phyloP scores from a whole-genome alignment of 2,113 vertebrate species.

The Macroglossus sobrinus region DNA sequence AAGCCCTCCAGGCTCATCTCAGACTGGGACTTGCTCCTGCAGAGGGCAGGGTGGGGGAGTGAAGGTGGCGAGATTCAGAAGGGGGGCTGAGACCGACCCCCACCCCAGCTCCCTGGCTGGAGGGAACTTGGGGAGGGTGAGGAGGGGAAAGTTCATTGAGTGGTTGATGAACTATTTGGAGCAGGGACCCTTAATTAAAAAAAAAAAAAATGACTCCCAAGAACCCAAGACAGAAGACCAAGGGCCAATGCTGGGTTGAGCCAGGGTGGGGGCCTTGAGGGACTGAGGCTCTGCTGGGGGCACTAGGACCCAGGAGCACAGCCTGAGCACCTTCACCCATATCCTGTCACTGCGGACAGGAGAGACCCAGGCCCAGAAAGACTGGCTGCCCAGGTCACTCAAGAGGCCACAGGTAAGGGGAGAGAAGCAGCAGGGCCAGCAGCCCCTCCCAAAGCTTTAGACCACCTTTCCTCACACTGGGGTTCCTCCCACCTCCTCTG shows the following conservation, averaged over 20 bases:
- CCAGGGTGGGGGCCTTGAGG: too few species aligned
- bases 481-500: not conserved
- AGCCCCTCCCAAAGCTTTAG: not conserved
- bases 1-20: constrained; percentile 98
- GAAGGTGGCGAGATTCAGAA: not conserved
- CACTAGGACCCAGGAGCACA: not conserved
- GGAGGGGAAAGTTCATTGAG: not conserved
- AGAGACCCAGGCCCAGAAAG: not conserved
- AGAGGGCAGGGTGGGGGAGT: not conserved
- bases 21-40: constrained; percentile 95
- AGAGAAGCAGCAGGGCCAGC: not conserved
- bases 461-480: not conserved
- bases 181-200: not conserved
- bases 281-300: not conserved
- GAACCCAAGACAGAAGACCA: not conserved
- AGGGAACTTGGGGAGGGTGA: not conserved
- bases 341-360: accelerated
- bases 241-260: too few species aligned
- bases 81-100: not conserved
- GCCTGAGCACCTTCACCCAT: not conserved
- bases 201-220: not conserved
- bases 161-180: not conserved
- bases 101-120: not conserved
- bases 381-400: constrained; percentile 1
- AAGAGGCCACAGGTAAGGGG: not conserved